phyloP scores from a whole-genome alignment of 2,888 invertebrate genomes.

The Apamea anceps region DNA sequence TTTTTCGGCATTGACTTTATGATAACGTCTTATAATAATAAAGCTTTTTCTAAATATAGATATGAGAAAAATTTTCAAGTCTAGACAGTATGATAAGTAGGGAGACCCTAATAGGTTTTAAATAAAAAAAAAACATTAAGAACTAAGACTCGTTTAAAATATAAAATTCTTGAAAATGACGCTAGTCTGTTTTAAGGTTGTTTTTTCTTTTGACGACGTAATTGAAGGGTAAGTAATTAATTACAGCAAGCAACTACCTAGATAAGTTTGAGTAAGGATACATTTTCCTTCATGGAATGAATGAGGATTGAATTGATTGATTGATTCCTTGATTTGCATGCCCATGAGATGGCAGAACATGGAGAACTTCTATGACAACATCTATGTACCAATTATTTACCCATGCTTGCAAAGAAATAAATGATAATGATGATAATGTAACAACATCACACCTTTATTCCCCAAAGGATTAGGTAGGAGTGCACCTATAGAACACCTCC shows the following conservation, averaged over 20 bases:
- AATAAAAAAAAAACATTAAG: constrained; percentile 13
- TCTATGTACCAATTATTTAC: no score
- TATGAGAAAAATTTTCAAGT: constrained; percentile 2
- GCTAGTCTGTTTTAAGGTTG: neutral
- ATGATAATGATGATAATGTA: no score
- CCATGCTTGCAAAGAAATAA: no score
- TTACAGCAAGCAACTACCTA: no score
- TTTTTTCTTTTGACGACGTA: constrained; percentile 1
- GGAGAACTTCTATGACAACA: no score
- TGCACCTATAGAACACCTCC: no score
- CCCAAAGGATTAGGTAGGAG: no score
- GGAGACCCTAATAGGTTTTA: constrained; percentile 17
- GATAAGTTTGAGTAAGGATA: neutral
- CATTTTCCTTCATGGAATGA: neutral
- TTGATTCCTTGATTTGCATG: no score
- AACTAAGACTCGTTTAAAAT: neutral
- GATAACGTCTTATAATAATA: neutral
- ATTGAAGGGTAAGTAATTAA: neutral
- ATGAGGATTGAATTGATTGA: no score
- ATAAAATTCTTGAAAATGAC: neutral
- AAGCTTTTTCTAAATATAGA: neutral
- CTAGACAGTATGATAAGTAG: constrained; percentile 35
- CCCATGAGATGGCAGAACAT: no score
- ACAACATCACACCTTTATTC: no score
- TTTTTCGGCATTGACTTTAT: neutral